Evolutionary conservation across 2,888 invertebrate species (phyloP).

Genomic region (Venustoraphidia nigricollis): DNA sequence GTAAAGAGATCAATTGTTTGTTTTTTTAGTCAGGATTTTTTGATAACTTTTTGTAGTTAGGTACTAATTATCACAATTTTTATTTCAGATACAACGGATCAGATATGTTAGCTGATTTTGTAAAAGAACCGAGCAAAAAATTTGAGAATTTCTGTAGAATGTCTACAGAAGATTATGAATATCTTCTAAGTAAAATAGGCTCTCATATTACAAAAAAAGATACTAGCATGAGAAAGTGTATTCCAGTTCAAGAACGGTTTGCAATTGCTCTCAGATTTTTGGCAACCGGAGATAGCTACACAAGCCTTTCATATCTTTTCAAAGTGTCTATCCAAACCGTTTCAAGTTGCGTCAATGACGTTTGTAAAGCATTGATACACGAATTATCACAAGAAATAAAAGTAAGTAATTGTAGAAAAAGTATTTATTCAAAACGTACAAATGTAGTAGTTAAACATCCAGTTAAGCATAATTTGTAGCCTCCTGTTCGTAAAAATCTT

Average conservation of each 20-base stretch:
- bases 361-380: slow-evolving; percentile 1
- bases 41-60: too few relatives aligned
- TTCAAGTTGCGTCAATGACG: not conserved
- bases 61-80: not conserved
- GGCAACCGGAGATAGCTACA: slow-evolving; percentile 1
- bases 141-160: slow-evolving; percentile 8
- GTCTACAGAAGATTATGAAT: slow-evolving; percentile 6
- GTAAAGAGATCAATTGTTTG: too few relatives aligned
- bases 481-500: too few relatives aligned
- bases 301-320: slow-evolving; percentile 1
- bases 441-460: too few relatives aligned
- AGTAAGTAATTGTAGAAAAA: not conserved
- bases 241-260: slow-evolving; percentile 7
- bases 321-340: not conserved
- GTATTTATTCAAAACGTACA: too few relatives aligned
- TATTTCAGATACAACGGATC: slow-evolving; percentile 2
- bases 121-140: slow-evolving; percentile 7
- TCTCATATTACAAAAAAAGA: slow-evolving; percentile 5
- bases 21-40: too few relatives aligned
- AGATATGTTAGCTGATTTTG: slow-evolving; percentile 6
- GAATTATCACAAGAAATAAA: slow-evolving; percentile 3
- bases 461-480: too few relatives aligned
- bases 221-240: not conserved
- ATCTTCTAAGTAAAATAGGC: too few relatives aligned
- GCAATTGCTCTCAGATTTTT: slow-evolving; percentile 8